Conservation (phyloP, 1,140 invertebrate genomes). For the Procambarus virginalis region DNA sequence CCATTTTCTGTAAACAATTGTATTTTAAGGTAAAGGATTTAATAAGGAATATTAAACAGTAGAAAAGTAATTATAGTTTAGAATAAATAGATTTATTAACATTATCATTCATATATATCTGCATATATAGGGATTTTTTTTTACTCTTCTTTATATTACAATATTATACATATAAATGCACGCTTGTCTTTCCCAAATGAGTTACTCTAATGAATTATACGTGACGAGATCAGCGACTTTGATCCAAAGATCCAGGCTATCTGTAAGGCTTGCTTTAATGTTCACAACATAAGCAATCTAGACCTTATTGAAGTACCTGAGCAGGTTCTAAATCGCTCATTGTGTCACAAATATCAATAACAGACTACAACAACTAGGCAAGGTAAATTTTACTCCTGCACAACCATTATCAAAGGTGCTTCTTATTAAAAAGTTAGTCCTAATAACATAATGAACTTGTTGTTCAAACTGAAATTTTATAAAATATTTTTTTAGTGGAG, state of each 20-base stretch:
- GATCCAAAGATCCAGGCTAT: constrained; percentile 4
- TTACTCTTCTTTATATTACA: constrained; percentile 63
- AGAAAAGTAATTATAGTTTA: constrained; percentile 34
- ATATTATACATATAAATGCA: constrained; percentile 66
- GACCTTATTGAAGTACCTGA: constrained; percentile 3
- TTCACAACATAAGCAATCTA: background rate
- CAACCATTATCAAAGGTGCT: constrained; percentile 18
- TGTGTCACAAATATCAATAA: constrained; percentile 36
- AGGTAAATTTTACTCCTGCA: constrained; percentile 2
- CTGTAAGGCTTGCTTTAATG: constrained; percentile 1
- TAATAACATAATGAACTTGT: constrained; percentile 15
- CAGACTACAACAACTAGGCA: constrained; percentile 44
- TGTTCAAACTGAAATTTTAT: constrained; percentile 44
- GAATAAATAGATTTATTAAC: constrained; percentile 67
- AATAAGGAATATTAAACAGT: background rate
- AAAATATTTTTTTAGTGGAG: constrained; percentile 12
- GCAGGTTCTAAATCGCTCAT: constrained; percentile 8
- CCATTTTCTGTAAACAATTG: too few species aligned
- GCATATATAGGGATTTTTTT: constrained; percentile 63
- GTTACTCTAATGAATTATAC: constrained; percentile 34
- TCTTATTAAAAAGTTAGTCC: background rate
- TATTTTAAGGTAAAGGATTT: too few species aligned
- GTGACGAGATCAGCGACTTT: constrained; percentile 33
- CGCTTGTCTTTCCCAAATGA: constrained; percentile 56
- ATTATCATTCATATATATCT: constrained; percentile 66